phyloP scores from a whole-genome alignment of 1,140 invertebrate species.

The Helicorthomorpha holstii region DNA sequence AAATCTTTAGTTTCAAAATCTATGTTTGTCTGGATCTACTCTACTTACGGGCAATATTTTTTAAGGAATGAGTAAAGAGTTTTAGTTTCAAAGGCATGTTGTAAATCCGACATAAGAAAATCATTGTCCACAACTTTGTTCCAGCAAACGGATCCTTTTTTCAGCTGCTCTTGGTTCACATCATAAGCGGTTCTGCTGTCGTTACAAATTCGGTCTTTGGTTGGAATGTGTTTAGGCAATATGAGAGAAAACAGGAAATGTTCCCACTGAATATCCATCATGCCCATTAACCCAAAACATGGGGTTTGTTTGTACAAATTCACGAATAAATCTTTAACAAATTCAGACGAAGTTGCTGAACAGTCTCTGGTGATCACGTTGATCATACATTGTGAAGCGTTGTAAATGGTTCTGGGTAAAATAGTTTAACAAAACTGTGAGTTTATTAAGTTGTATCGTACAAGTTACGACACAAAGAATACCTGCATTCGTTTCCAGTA shows the following conservation, averaged over 20 bases:
- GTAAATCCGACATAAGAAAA: neutral
- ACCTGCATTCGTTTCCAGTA: neutral
- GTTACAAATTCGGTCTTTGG: neutral
- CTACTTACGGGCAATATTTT: neutral
- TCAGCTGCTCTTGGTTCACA: neutral
- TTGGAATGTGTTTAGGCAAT: neutral
- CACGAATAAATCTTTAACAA: neutral
- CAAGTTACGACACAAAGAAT: neutral
- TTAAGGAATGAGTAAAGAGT: neutral
- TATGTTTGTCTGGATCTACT: neutral
- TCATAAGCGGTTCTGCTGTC: neutral
- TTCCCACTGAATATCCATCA: neutral
- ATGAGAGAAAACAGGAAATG: neutral
- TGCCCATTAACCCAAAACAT: neutral
- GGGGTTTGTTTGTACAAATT: neutral
- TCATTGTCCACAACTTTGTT: neutral
- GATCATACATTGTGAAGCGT: neutral
- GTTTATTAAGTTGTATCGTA: neutral
- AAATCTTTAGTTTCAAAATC: too few species aligned
- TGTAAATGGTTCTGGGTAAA: neutral
- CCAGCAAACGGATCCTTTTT: neutral
- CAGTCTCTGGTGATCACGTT: neutral
- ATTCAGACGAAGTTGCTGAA: neutral
- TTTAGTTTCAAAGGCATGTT: neutral
- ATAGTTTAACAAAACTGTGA: neutral